These are phyloP conservation scores for Eupithecia exiguata DNA, from an alignment of 2,888 invertebrate species.

Conservation along the genomic window DNA sequence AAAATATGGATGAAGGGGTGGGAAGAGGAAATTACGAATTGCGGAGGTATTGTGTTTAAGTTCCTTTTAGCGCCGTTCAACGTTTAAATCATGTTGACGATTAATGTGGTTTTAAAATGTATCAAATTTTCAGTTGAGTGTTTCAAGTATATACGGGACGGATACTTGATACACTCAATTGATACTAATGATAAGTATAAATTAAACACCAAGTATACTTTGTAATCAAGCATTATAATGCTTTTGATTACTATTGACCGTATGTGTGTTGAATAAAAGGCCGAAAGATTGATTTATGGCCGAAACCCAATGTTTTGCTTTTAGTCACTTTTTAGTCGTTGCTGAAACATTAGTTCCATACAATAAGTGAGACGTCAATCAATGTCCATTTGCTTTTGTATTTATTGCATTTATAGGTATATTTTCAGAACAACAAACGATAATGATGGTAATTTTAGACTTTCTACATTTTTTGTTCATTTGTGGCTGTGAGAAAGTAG, in stretches of 20 bases:
- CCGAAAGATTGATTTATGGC: slow-evolving; percentile 8
- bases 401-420: background rate
- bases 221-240: background rate
- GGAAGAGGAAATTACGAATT: slow-evolving; percentile 57
- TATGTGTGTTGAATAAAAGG: background rate
- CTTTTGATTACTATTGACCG: background rate
- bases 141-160: background rate
- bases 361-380: slow-evolving; percentile 16
- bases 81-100: slow-evolving; percentile 9
- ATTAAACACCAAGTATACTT: background rate
- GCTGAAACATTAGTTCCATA: slow-evolving; percentile 4
- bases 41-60: slow-evolving; percentile 58
- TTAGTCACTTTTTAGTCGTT: slow-evolving; percentile 37
- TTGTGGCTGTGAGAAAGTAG: no score
- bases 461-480: no score
- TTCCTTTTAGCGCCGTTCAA: slow-evolving; percentile 56
- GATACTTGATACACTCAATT: no score
- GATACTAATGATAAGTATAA: no score
- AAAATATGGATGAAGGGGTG: slow-evolving; percentile 58
- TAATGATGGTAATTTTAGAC: background rate
- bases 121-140: background rate
- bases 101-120: background rate
- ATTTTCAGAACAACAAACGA: background rate
- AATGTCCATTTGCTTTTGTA: slow-evolving; percentile 15
- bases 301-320: slow-evolving; percentile 3